Conservation (phyloP, 2,797 vertebrate species). For the Chelidonichthys spinosus region DNA sequence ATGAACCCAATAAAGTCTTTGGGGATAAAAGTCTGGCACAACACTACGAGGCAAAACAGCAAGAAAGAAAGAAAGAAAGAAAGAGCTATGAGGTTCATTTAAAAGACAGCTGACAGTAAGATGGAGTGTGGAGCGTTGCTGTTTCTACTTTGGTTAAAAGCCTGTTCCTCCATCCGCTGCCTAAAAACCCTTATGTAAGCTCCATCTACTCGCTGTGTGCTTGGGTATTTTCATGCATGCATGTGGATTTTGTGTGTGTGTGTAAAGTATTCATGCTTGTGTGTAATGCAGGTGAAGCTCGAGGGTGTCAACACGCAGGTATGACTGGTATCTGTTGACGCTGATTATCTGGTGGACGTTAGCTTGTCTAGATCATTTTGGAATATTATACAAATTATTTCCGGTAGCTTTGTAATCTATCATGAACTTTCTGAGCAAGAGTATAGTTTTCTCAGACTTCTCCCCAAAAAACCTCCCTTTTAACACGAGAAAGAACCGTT, state of each 20-base stretch:
- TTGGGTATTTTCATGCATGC: slow-evolving; percentile 21
- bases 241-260: background rate
- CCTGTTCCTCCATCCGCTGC: slow-evolving; percentile 21
- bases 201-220: slow-evolving; percentile 2
- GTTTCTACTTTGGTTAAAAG: slow-evolving; percentile 51
- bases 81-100: slow-evolving; percentile 51
- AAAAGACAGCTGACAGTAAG: slow-evolving; percentile 23
- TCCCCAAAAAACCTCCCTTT: background rate
- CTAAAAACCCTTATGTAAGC: slow-evolving; percentile 41
- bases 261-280: background rate
- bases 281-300: background rate
- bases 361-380: too few relatives aligned
- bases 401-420: too few relatives aligned
- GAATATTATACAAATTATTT: too few relatives aligned
- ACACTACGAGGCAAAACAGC: slow-evolving; percentile 51
- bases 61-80: slow-evolving; percentile 40
- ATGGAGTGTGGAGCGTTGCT: background rate
- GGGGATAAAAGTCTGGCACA: slow-evolving; percentile 61
- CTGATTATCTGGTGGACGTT: too few relatives aligned
- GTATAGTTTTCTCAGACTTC: too few relatives aligned
- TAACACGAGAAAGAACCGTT: background rate
- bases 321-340: background rate
- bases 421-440: background rate
- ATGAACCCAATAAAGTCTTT: slow-evolving; percentile 69
- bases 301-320: background rate